A percentile compares a stretch with the other conserved stretches of the same genome.
Evolutionary conservation across 2,113 vertebrate genomes (phyloP).

Genomic region (Hystrix cristata): DNA sequence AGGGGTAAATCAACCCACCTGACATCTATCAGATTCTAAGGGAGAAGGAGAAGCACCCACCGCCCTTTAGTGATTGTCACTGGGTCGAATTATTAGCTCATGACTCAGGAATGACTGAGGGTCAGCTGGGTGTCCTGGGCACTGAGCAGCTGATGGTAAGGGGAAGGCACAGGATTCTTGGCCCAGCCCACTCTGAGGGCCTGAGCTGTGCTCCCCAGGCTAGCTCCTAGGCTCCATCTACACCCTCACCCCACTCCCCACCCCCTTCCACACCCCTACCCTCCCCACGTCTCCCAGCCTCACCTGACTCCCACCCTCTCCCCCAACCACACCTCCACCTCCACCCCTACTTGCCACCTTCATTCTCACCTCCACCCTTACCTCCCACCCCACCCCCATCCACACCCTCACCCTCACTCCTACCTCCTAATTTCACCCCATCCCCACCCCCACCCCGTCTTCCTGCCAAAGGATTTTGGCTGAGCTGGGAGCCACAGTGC

Average conservation of each 20-base stretch:
- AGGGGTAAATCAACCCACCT: too few species aligned
- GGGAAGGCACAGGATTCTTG: too few species aligned
- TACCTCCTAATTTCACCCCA: too few species aligned
- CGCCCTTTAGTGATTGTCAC: too few species aligned
- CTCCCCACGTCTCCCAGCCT: not conserved
- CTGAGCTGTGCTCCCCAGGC: not conserved
- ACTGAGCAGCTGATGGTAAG: not conserved
- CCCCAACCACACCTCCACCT: fast-evolving
- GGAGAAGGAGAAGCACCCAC: too few species aligned
- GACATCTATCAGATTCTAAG: not conserved
- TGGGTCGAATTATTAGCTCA: not conserved
- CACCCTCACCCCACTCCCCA: not conserved
- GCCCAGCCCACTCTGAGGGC: not conserved
- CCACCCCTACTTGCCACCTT: not conserved
- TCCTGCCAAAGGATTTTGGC: not conserved
- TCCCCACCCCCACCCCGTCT: too few species aligned
- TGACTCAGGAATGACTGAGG: not conserved
- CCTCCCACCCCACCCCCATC: not conserved
- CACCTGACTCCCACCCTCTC: not conserved
- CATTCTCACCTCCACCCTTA: not conserved
- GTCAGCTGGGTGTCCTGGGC: not conserved
- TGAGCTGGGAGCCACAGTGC: not conserved
- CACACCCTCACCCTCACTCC: too few species aligned
- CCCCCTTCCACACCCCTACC: not conserved
- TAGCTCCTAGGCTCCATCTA: too few species aligned